These are phyloP conservation scores for Girardinus metallicus DNA, from an alignment of 2,797 vertebrate species.

Conservation along the genomic window DNA sequence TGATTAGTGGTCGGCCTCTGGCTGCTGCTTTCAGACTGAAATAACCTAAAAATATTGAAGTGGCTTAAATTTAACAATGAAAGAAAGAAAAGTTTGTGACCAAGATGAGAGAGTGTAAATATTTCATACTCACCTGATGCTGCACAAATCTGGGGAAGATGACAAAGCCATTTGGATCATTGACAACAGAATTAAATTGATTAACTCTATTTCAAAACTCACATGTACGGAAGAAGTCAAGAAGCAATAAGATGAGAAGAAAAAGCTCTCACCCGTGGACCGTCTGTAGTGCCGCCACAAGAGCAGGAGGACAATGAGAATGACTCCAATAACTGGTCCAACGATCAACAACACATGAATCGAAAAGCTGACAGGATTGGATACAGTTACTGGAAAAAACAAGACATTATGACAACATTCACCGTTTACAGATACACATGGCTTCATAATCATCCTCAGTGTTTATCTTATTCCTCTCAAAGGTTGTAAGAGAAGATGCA, in stretches of 20 bases:
- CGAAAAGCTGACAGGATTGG: background rate
- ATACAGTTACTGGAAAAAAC: background rate
- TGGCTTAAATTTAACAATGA: rapidly evolving
- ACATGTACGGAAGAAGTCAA: no score
- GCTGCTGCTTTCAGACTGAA: background rate
- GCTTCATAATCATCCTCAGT: background rate
- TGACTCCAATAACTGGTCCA: conserved; percentile 20
- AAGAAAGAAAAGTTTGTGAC: no score
- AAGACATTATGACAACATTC: background rate
- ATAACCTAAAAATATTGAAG: background rate
- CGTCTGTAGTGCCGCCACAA: background rate
- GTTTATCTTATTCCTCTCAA: background rate
- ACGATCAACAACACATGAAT: background rate
- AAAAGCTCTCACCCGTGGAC: background rate
- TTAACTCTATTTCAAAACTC: no score
- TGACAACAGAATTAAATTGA: no score
- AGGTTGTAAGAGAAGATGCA: no score
- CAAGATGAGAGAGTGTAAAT: background rate
- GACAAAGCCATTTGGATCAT: no score
- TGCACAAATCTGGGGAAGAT: conserved; percentile 14
- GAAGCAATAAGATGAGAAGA: background rate
- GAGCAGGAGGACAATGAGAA: conserved; percentile 10
- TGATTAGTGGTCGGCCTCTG: background rate
- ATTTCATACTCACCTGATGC: conserved; percentile 17
- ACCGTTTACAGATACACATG: background rate